Evolutionary conservation across 1,140 invertebrate species (phyloP).

Genomic region (Ceratoteleas bidentatus): DNA sequence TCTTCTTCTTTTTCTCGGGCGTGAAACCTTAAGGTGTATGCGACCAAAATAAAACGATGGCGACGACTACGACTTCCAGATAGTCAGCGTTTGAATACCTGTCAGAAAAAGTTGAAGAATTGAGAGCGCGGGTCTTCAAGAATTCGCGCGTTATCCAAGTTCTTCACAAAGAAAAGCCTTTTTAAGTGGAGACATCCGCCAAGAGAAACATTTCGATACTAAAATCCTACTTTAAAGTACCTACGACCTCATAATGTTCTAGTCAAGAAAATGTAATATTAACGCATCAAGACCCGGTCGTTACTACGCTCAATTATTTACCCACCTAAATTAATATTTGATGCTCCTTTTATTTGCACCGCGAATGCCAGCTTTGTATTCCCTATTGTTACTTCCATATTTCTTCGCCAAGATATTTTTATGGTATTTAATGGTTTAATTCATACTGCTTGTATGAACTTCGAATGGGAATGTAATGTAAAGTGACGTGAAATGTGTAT

Average conservation of each 20-base stretch:
- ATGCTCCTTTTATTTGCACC: conserved; percentile 14
- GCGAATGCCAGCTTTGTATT: conserved; percentile 2
- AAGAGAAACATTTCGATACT: conserved; percentile 43
- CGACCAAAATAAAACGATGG: no score
- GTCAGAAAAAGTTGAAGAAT: conserved; percentile 60
- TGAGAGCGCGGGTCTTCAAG: conserved; percentile 51
- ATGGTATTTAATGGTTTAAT: no score
- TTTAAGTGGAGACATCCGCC: conserved; percentile 46
- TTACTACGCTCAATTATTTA: conserved; percentile 38
- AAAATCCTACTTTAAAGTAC: conserved; percentile 46
- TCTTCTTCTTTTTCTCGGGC: no score
- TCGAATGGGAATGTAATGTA: no score
- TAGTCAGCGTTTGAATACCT: conserved; percentile 55
- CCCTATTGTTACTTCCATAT: background rate
- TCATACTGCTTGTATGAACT: no score
- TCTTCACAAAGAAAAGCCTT: conserved; percentile 58
- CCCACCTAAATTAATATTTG: conserved; percentile 28
- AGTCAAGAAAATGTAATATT: conserved; percentile 42
- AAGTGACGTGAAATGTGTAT: no score
- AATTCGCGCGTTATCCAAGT: conserved; percentile 48
- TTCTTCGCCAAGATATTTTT: no score
- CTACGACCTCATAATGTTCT: conserved; percentile 31
- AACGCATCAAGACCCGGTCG: conserved; percentile 30
- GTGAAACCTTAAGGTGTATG: no score
- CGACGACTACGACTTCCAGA: conserved; percentile 31